Evolutionary conservation across 2,113 vertebrate genomes (phyloP).

Genomic region (Mus pahari): DNA sequence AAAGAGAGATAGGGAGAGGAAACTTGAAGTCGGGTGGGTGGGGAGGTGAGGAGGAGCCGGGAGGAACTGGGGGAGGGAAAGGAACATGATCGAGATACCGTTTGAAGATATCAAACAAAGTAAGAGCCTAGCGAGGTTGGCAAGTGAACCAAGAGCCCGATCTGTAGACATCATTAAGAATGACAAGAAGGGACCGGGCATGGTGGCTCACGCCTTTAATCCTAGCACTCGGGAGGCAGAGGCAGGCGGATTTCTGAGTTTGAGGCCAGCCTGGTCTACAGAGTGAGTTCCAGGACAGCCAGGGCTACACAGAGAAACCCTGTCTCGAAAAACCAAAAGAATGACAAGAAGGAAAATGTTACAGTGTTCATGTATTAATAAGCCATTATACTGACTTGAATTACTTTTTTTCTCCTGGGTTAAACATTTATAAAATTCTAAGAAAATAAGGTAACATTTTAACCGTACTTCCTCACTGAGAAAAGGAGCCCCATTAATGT

Average conservation of each 20-base stretch:
- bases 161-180: neutral
- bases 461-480: constrained; percentile 40
- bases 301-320: no score
- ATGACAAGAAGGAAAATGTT: neutral
- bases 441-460: constrained; percentile 51
- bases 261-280: no score
- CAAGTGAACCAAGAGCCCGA: neutral
- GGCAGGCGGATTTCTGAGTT: no score
- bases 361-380: constrained; percentile 5
- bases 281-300: no score
- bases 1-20: neutral
- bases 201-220: no score
- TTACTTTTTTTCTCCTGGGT: constrained; percentile 49
- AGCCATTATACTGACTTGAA: constrained; percentile 4
- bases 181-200: neutral
- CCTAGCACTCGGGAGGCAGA: no score
- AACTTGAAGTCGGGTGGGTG: neutral
- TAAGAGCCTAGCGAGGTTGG: neutral
- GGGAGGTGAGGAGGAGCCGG: neutral
- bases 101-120: neutral
- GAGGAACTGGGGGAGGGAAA: neutral
- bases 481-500: constrained; percentile 47
- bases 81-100: neutral
- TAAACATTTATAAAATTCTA: constrained; percentile 52
- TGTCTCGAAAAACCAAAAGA: no score